phyloP scores from a whole-genome alignment of 92 coral and sea anemone species.

The Zoanthus sociatus region DNA sequence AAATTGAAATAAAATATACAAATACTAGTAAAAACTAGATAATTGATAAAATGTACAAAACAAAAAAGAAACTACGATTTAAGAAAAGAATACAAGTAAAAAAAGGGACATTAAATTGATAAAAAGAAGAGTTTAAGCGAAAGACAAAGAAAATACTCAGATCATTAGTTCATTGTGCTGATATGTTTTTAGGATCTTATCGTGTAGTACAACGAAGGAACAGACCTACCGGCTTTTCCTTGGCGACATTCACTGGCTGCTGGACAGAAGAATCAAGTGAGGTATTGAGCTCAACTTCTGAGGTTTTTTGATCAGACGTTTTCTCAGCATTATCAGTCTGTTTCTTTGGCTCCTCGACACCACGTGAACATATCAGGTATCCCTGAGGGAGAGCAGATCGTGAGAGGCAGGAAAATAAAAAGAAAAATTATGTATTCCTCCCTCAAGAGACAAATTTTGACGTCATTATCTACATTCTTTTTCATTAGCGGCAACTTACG shows the following conservation, averaged over 20 bases:
- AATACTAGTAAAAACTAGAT: too few species aligned
- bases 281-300: background rate
- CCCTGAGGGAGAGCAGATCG: conserved; percentile 9
- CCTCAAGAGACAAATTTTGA: background rate
- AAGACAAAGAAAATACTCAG: too few species aligned
- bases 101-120: too few species aligned
- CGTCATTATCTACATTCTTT: too few species aligned
- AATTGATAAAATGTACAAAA: too few species aligned
- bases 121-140: too few species aligned
- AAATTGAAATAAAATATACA: too few species aligned
- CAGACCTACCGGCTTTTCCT: conserved; percentile 12
- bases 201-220: background rate
- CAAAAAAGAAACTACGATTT: too few species aligned
- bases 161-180: background rate
- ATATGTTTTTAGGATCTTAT: background rate
- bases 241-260: background rate
- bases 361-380: conserved; percentile 28
- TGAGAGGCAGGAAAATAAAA: background rate
- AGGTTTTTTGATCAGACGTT: background rate
- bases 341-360: conserved; percentile 1
- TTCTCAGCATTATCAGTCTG: background rate
- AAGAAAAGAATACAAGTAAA: too few species aligned
- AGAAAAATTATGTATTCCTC: background rate
- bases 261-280: too few species aligned
- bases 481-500: too few species aligned